phyloP scores from a whole-genome alignment of 2,113 vertebrate species.

The Larimichthys crocea region DNA sequence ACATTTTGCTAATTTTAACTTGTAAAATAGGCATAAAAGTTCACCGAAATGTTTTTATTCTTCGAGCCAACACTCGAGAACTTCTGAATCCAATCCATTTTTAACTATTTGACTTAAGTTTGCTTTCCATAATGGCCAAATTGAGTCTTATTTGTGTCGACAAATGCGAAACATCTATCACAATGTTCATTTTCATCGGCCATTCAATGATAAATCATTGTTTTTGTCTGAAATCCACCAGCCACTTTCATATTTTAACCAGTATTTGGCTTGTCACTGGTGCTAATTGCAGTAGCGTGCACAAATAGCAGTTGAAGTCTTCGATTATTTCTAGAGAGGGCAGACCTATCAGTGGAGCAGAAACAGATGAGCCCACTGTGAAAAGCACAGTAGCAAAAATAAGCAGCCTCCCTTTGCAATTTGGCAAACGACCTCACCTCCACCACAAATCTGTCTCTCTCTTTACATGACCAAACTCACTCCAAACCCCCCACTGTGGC shows the following conservation, averaged over 20 bases:
- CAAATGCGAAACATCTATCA: no score
- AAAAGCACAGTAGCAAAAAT: slow-evolving; percentile 36
- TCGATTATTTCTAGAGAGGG: not conserved
- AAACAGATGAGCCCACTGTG: slow-evolving; percentile 31
- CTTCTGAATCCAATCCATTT: not conserved
- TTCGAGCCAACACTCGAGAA: not conserved
- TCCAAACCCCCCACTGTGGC: slow-evolving; percentile 35
- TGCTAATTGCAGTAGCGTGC: no score
- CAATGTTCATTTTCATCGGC: no score
- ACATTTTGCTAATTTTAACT: not conserved
- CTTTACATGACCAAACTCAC: slow-evolving; percentile 20
- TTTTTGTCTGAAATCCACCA: no score
- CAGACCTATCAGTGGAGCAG: not conserved
- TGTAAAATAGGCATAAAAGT: not conserved
- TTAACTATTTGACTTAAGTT: no score
- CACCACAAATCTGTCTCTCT: slow-evolving; percentile 18
- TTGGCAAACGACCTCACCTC: slow-evolving; percentile 1
- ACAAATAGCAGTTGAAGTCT: no score
- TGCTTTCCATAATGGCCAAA: not conserved
- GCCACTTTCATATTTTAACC: no score
- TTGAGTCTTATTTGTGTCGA: not conserved
- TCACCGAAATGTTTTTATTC: not conserved
- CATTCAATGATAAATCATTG: no score
- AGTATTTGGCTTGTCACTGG: no score
- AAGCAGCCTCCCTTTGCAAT: slow-evolving; percentile 19